A percentile compares a stretch with the other conserved stretches of the same genome.
Evolutionary conservation across 2,888 invertebrate species (phyloP).

Genomic region (Brachyptera putata): DNA sequence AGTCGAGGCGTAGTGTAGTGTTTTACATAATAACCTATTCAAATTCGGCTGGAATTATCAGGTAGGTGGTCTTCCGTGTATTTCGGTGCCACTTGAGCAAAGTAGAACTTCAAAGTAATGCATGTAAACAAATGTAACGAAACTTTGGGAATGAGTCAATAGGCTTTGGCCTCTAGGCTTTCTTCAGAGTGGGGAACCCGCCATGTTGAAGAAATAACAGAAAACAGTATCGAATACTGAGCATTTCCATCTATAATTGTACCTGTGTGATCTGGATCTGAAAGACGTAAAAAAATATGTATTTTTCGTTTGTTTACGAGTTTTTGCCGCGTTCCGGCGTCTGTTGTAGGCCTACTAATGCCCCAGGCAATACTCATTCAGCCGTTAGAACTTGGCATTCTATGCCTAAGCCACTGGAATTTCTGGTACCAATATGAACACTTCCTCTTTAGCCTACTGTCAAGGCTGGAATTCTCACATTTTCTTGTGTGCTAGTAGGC

Average conservation of each 20-base stretch:
- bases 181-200: slow-evolving; percentile 47
- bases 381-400: slow-evolving; percentile 11
- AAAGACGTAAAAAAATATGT: slow-evolving; percentile 17
- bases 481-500: not conserved
- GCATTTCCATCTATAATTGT: slow-evolving; percentile 20
- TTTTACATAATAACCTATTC: slow-evolving; percentile 40
- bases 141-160: slow-evolving; percentile 38
- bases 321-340: slow-evolving; percentile 29
- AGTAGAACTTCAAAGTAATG: slow-evolving; percentile 26
- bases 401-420: not conserved
- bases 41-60: slow-evolving; percentile 42
- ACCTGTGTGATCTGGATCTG: slow-evolving; percentile 19
- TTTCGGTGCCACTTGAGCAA: slow-evolving; percentile 35
- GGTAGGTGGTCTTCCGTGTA: slow-evolving; percentile 41
- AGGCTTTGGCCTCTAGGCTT: slow-evolving; percentile 43
- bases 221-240: slow-evolving; percentile 29
- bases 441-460: not conserved
- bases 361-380: slow-evolving; percentile 8
- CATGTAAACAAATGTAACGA: slow-evolving; percentile 30
- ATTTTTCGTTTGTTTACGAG: slow-evolving; percentile 12
- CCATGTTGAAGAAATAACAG: slow-evolving; percentile 45
- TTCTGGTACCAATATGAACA: not conserved
- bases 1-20: slow-evolving; percentile 44
- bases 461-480: not conserved
- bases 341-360: not conserved